Percentiles rank a stretch among this genome's conserved stretches.
Evolutionary conservation across 2,797 vertebrate species (phyloP).

Genomic region (Paramormyrops hopkinsi): DNA sequence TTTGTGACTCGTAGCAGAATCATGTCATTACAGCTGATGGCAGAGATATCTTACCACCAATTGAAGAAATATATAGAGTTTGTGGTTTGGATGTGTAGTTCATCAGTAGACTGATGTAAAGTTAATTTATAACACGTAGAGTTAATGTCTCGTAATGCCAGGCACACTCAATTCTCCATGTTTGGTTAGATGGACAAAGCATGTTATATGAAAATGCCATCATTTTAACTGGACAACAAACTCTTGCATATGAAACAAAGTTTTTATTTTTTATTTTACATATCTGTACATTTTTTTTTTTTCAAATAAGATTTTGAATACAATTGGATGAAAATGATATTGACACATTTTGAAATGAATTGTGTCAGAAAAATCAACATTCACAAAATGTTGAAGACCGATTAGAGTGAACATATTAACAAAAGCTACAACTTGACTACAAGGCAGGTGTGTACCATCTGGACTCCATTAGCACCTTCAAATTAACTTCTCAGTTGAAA

Average conservation of each 20-base stretch:
- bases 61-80: background rate
- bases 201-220: background rate
- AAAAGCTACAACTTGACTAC: constrained; percentile 89
- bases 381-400: constrained; percentile 94
- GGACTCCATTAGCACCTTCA: constrained; percentile 93
- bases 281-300: constrained; percentile 85
- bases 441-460: constrained; percentile 90
- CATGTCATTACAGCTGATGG: background rate
- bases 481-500: constrained; percentile 83
- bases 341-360: constrained; percentile 84
- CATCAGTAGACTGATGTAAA: background rate
- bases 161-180: background rate
- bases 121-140: background rate
- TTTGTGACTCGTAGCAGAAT: background rate
- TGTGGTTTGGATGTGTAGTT: background rate
- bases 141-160: background rate
- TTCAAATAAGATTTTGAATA: constrained; percentile 85
- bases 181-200: background rate
- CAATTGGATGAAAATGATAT: constrained; percentile 83
- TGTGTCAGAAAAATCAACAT: constrained; percentile 87
- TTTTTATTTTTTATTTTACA: constrained; percentile 98
- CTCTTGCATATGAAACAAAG: constrained; percentile 87
- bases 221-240: constrained; percentile 38
- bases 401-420: constrained; percentile 74
- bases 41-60: background rate